A percentile compares a stretch with the other conserved stretches of the same genome.
Evolutionary conservation across 2,888 invertebrate genomes (phyloP).

Genomic region (Leptogaster cylindrica): DNA sequence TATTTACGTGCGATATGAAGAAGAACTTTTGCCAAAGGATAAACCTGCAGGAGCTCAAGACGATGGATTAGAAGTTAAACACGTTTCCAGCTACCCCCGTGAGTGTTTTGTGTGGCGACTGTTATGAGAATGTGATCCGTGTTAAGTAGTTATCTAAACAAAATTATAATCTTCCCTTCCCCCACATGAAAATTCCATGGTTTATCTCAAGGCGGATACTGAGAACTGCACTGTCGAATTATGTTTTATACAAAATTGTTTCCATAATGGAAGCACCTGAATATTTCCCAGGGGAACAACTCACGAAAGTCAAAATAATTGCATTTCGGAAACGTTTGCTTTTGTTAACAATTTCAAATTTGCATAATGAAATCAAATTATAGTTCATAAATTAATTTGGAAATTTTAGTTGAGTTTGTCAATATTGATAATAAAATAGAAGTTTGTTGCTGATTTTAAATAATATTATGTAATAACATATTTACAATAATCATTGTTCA

Average conservation of each 20-base stretch:
- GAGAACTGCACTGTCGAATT: neutral
- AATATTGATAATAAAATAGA: too few relatives aligned
- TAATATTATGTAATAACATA: too few relatives aligned
- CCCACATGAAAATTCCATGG: conserved; percentile 10
- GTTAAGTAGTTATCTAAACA: conserved; percentile 34
- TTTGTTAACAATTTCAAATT: too few relatives aligned
- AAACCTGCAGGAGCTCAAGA: conserved; percentile 51
- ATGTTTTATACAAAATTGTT: conserved; percentile 8
- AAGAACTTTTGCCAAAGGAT: conserved; percentile 55
- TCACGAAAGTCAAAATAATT: conserved; percentile 14
- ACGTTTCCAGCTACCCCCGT: conserved; percentile 62
- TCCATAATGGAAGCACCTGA: conserved; percentile 13
- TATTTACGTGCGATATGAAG: conserved; percentile 63
- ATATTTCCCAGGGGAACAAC: neutral
- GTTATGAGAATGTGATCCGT: conserved; percentile 34
- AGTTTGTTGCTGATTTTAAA: too few relatives aligned
- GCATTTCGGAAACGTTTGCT: neutral
- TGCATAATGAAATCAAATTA: too few relatives aligned
- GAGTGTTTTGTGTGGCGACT: conserved; percentile 52
- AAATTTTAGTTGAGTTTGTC: too few relatives aligned
- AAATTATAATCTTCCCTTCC: too few relatives aligned
- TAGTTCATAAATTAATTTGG: too few relatives aligned
- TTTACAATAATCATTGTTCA: too few relatives aligned
- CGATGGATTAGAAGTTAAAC: conserved; percentile 57
- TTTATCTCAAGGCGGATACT: neutral